Conservation (phyloP, 2,888 invertebrate genomes). For the Lobophora halterata region DNA sequence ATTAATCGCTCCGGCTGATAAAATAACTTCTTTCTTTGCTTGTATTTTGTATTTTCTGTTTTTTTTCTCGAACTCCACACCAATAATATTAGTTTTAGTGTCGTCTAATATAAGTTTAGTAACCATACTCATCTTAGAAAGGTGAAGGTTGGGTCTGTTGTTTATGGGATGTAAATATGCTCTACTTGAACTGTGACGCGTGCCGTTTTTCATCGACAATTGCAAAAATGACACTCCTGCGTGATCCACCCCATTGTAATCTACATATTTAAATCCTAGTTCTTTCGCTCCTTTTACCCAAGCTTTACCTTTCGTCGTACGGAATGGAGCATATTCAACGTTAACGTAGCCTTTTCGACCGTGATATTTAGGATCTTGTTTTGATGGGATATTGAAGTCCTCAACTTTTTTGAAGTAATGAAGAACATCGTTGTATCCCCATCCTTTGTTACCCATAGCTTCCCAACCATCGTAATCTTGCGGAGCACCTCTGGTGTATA, state of each 20-base stretch:
- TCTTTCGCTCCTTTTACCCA: constrained; percentile 83
- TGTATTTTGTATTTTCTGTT: constrained; percentile 74
- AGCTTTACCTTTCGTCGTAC: constrained; percentile 72
- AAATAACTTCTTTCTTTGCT: constrained; percentile 86
- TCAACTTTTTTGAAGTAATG: constrained; percentile 91
- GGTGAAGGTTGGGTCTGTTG: constrained; percentile 81
- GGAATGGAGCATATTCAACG: constrained; percentile 76
- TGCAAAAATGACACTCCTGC: constrained; percentile 83
- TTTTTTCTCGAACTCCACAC: constrained; percentile 80
- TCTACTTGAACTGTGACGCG: constrained; percentile 83
- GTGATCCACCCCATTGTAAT: constrained; percentile 83
- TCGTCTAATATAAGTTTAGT: constrained; percentile 80
- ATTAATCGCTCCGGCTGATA: constrained; percentile 88
- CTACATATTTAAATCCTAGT: constrained; percentile 80
- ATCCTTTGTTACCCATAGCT: constrained; percentile 84
- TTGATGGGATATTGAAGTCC: constrained; percentile 82
- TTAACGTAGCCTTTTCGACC: constrained; percentile 79
- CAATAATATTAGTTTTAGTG: constrained; percentile 77
- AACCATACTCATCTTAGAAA: constrained; percentile 82
- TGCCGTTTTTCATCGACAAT: constrained; percentile 83
- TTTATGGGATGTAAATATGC: constrained; percentile 83
- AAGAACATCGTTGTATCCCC: constrained; percentile 86
- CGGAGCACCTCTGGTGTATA: constrained; percentile 86
- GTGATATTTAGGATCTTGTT: constrained; percentile 76
- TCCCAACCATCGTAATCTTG: constrained; percentile 90